These are phyloP conservation scores for Mythimna albipuncta DNA, from an alignment of 2,888 invertebrate genomes.

Conservation along the genomic window DNA sequence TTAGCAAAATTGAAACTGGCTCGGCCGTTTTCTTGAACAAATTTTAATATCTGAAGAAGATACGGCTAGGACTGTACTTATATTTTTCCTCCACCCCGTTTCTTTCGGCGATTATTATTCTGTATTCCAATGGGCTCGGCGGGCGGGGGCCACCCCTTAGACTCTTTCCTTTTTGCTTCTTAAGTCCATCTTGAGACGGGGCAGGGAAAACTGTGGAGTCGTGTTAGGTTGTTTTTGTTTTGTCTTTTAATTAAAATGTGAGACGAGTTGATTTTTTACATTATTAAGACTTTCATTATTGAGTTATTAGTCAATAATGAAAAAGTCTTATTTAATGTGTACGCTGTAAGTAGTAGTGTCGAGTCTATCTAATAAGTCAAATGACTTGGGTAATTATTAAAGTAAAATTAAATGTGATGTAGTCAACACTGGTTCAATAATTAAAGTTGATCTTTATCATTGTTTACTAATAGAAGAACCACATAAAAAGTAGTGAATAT, in stretches of 20 bases:
- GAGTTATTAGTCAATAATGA: neutral
- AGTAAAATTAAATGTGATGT: too few species aligned
- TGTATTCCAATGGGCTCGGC: conserved; percentile 87
- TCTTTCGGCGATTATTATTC: conserved; percentile 91
- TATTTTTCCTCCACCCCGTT: conserved; percentile 88
- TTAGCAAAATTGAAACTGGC: conserved; percentile 84
- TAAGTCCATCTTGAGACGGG: conserved; percentile 90
- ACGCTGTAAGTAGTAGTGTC: too few species aligned
- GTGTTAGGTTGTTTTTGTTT: conserved; percentile 18
- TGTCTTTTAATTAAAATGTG: neutral
- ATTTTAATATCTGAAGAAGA: conserved; percentile 89
- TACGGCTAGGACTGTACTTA: conserved; percentile 81
- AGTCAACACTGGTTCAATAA: too few species aligned
- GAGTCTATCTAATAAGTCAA: too few species aligned
- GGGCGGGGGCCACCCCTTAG: conserved; percentile 80
- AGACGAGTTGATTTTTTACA: neutral
- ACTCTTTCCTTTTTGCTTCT: conserved; percentile 91
- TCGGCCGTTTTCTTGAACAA: conserved; percentile 82
- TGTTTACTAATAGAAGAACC: too few species aligned
- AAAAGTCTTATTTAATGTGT: too few species aligned
- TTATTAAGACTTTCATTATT: neutral
- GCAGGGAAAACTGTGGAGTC: conserved; percentile 71
- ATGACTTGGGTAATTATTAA: too few species aligned
- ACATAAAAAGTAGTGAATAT: too few species aligned
- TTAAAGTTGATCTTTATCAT: too few species aligned